Conservation (phyloP, 2,888 invertebrate genomes). For the Idaea dimidiata region DNA sequence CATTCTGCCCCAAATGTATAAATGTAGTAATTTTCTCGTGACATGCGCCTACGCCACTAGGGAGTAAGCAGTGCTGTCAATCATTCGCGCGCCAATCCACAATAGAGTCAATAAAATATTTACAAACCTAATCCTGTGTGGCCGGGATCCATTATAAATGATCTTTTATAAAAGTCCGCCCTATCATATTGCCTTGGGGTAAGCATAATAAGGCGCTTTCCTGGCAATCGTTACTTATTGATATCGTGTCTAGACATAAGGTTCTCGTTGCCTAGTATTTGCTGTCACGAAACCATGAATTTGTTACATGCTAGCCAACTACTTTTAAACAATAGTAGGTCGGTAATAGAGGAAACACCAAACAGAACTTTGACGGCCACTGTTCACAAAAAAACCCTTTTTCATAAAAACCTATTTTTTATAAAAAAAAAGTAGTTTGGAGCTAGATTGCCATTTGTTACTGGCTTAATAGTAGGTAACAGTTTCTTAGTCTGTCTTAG, state of each 20-base stretch:
- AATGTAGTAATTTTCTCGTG: conserved; percentile 34
- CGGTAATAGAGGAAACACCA: no score
- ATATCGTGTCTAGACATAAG: conserved; percentile 65
- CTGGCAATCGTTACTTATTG: conserved; percentile 66
- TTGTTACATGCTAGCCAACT: conserved; percentile 40
- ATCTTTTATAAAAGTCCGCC: conserved; percentile 57
- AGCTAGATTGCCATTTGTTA: no score
- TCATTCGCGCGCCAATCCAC: conserved; percentile 60
- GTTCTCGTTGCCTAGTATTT: conserved; percentile 56
- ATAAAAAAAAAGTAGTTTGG: no score
- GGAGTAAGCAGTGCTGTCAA: conserved; percentile 67
- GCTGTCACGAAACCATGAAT: conserved; percentile 66
- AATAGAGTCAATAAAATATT: conserved; percentile 74
- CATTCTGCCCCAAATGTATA: conserved; percentile 31
- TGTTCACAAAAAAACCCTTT: no score
- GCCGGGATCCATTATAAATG: conserved; percentile 70
- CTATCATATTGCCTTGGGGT: conserved; percentile 55
- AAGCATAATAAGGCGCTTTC: conserved; percentile 55
- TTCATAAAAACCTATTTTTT: no score
- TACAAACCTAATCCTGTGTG: conserved; percentile 71
- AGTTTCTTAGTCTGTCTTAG: no score
- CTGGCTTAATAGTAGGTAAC: no score
- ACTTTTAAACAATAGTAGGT: no score
- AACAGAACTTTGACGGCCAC: no score
- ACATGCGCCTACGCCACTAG: conserved; percentile 41